Percentiles rank a stretch among this genome's conserved stretches.
Conservation (phyloP, 2,888 invertebrate species). For the Cheiracanthium punctorium region DNA sequence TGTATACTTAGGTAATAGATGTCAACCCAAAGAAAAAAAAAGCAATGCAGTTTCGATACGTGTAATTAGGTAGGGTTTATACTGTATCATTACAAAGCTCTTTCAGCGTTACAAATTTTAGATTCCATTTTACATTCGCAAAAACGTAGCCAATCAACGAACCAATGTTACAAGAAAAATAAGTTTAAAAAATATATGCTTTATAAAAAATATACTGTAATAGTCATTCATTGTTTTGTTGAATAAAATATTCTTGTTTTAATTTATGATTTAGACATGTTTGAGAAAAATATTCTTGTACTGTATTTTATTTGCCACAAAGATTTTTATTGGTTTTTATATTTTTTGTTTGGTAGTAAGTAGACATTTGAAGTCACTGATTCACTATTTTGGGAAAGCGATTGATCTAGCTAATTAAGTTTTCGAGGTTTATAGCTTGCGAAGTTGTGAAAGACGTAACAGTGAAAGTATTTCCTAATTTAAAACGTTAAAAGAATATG, state of each 20-base stretch:
- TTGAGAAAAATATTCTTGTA: no score
- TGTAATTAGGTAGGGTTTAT: conserved; percentile 6
- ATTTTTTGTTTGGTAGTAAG: no score
- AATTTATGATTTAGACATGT: no score
- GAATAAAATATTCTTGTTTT: neutral
- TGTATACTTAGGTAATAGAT: neutral
- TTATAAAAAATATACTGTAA: neutral
- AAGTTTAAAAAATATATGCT: neutral
- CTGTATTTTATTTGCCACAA: no score
- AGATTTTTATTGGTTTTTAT: no score
- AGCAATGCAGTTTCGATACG: neutral
- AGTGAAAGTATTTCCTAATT: no score
- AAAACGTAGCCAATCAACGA: neutral
- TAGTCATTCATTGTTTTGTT: conserved; percentile 3
- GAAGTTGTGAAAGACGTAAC: no score
- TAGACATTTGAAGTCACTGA: no score
- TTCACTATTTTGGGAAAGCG: no score
- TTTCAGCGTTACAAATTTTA: neutral
- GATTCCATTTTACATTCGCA: neutral
- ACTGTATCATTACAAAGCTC: neutral
- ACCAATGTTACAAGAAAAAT: neutral
- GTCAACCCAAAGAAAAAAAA: neutral
- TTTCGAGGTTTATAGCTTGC: no score
- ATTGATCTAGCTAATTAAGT: no score
- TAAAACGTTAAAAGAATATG: no score